A percentile compares a stretch with the other conserved stretches of the same genome.
These are phyloP conservation scores for Amblyopsis hoosieri DNA, from an alignment of 2,797 vertebrate genomes.

Conservation along the genomic window DNA sequence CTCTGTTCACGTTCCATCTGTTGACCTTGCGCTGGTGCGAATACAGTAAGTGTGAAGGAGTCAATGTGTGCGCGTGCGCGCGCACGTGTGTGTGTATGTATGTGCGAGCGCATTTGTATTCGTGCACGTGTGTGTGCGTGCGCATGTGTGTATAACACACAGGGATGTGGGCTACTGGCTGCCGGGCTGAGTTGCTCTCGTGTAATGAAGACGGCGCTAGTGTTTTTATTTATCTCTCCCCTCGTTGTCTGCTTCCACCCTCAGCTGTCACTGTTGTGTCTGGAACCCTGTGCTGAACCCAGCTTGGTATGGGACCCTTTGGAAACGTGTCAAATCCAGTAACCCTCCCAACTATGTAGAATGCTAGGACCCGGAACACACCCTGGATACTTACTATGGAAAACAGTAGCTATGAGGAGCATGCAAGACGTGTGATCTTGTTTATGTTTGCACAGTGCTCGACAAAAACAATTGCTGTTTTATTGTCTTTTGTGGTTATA, in stretches of 20 bases:
- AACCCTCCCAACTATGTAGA: conserved; percentile 82
- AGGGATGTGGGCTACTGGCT: conserved; percentile 46
- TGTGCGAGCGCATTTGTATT: too few relatives aligned
- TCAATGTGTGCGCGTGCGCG: conserved; percentile 45
- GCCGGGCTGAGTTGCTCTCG: conserved; percentile 52
- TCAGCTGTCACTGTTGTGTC: conserved; percentile 98
- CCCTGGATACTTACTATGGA: conserved; percentile 70
- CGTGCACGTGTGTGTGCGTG: too few relatives aligned
- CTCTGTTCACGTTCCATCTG: conserved; percentile 80
- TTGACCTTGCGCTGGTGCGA: conserved; percentile 82
- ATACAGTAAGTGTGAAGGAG: conserved; percentile 63
- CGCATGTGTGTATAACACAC: neutral
- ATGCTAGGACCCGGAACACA: conserved; percentile 68
- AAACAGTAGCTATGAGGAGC: conserved; percentile 77
- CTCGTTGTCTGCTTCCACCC: conserved; percentile 12
- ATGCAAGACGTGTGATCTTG: conserved; percentile 49
- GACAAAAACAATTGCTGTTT: too few relatives aligned
- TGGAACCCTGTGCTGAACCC: conserved; percentile 80
- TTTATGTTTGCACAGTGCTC: neutral
- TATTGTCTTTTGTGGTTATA: too few relatives aligned
- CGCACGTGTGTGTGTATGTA: too few relatives aligned
- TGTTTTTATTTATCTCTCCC: conserved; percentile 89
- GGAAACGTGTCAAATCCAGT: conserved; percentile 84
- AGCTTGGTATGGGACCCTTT: conserved; percentile 71
- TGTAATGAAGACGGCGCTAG: conserved; percentile 80